Conservation (phyloP, 2,797 vertebrate species). For the Rhynchotus rufescens region DNA sequence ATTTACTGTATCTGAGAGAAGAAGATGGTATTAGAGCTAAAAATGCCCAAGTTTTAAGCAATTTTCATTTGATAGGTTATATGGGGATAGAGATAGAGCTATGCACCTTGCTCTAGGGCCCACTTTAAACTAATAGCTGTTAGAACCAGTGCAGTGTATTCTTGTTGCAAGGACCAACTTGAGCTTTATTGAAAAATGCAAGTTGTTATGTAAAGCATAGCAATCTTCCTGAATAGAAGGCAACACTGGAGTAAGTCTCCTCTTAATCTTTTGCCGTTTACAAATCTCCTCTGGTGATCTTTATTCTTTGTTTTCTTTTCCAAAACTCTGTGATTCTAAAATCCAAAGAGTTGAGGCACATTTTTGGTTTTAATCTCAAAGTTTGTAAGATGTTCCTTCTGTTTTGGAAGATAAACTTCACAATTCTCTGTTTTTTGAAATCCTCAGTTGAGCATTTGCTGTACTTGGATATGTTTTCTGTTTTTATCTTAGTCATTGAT, state of each 20-base stretch:
- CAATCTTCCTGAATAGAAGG: neutral
- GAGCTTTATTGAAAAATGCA: neutral
- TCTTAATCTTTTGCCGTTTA: neutral
- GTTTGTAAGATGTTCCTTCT: neutral
- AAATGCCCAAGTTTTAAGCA: neutral
- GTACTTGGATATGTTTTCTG: neutral
- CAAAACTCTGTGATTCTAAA: neutral
- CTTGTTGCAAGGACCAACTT: neutral
- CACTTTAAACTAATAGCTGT: neutral
- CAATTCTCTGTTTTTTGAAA: neutral
- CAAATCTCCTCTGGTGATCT: neutral
- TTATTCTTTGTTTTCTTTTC: neutral
- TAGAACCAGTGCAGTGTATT: neutral
- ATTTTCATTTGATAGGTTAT: neutral
- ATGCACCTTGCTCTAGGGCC: neutral
- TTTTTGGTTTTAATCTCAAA: neutral
- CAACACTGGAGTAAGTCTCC: neutral
- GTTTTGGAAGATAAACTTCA: neutral
- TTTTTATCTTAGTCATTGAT: neutral
- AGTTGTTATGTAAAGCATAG: neutral
- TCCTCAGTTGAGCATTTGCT: neutral
- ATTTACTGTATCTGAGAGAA: neutral
- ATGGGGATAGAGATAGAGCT: neutral
- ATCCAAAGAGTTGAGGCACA: fast-evolving
- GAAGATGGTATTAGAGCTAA: neutral